Conservation (phyloP, 2,797 vertebrate genomes). For the Brachyalestes nurse region DNA sequence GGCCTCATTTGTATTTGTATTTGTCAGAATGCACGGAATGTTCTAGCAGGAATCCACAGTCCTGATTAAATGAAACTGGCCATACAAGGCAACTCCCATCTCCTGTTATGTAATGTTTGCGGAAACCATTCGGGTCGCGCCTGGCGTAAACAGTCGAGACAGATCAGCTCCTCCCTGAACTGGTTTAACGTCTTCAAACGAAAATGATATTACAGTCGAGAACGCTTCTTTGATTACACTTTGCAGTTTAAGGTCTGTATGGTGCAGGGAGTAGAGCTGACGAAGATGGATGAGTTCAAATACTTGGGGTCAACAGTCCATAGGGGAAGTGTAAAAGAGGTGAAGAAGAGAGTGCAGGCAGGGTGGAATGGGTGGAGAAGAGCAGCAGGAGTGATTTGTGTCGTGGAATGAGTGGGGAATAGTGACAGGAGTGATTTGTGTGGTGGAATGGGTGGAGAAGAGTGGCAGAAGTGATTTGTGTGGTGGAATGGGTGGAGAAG, state of each 20-base stretch:
- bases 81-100: slow-evolving; percentile 38
- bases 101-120: slow-evolving; percentile 11
- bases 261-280: too few species aligned
- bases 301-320: too few species aligned
- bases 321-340: too few species aligned
- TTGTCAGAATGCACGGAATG: slow-evolving; percentile 30
- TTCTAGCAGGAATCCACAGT: slow-evolving; percentile 48
- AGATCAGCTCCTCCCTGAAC: not conserved
- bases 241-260: not conserved
- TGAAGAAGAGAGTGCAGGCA: too few species aligned
- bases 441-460: too few species aligned
- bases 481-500: too few species aligned
- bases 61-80: slow-evolving; percentile 22
- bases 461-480: too few species aligned
- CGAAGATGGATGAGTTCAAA: too few species aligned
- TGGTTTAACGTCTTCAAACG: not conserved
- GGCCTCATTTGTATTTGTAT: not conserved
- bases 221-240: not conserved
- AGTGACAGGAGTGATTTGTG: too few species aligned
- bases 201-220: not conserved
- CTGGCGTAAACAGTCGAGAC: not conserved
- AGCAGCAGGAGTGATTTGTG: too few species aligned
- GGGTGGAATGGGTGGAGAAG: too few species aligned
- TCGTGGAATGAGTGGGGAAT: too few species aligned
- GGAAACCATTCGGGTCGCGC: not conserved